Conservation (phyloP, 2,888 invertebrate genomes). For the Entomobrya proxima region DNA sequence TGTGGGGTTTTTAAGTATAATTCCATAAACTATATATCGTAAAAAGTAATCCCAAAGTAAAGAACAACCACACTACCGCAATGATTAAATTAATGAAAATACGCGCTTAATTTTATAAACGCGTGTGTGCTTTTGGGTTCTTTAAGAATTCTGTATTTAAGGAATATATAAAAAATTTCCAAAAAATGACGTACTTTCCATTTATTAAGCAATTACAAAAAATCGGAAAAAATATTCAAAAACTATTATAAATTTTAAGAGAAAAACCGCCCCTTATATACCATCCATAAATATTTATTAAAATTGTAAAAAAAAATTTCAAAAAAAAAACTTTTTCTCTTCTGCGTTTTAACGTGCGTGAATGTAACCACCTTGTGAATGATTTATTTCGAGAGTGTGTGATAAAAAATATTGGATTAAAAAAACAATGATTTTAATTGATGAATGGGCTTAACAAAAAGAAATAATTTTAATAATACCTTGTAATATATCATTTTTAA, state of each 20-base stretch:
- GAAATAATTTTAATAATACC: constrained; percentile 11
- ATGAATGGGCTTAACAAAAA: constrained; percentile 40
- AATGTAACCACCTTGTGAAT: neutral
- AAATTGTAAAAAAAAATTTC: constrained; percentile 16
- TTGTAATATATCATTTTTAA: no score
- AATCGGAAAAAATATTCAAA: constrained; percentile 15
- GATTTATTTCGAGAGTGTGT: neutral
- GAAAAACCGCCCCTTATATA: constrained; percentile 58
- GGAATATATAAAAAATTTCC: neutral
- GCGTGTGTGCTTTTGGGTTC: neutral
- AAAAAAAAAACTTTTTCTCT: neutral
- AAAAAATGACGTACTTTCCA: constrained; percentile 1
- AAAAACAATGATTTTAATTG: constrained; percentile 15
- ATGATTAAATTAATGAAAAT: constrained; percentile 1
- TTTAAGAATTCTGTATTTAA: neutral
- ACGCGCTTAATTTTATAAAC: constrained; percentile 13
- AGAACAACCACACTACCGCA: neutral
- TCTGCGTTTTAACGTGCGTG: neutral
- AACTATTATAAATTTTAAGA: constrained; percentile 38
- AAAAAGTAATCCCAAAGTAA: no score
- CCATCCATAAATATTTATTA: constrained; percentile 39
- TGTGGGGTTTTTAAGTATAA: no score
- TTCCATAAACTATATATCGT: no score
- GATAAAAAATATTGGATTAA: neutral
- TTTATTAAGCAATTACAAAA: neutral